These are phyloP conservation scores for Polypedilum vanderplanki DNA, from an alignment of 1,140 invertebrate species.

Conservation along the genomic window DNA sequence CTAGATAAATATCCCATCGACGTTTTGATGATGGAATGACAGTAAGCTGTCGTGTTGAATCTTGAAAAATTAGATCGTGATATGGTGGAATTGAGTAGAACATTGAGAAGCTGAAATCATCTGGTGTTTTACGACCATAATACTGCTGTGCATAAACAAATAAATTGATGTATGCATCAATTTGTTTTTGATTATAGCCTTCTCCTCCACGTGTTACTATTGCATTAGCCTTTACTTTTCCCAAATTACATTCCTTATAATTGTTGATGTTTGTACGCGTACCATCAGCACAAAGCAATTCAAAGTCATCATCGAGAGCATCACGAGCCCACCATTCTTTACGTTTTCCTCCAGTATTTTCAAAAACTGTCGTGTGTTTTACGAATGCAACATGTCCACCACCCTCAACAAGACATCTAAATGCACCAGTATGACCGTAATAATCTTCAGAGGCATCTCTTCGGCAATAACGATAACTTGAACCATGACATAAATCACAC, in stretches of 20 bases:
- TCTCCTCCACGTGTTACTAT: slow-evolving; percentile 75
- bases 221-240: slow-evolving; percentile 84
- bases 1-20: slow-evolving; percentile 57
- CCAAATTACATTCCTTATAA: slow-evolving; percentile 82
- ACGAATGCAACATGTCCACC: slow-evolving; percentile 93
- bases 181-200: slow-evolving; percentile 67
- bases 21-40: slow-evolving; percentile 57
- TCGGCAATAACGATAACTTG: slow-evolving; percentile 71
- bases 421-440: slow-evolving; percentile 82
- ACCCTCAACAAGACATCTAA: slow-evolving; percentile 89
- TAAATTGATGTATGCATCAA: slow-evolving; percentile 78
- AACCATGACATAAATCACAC: slow-evolving; percentile 89
- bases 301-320: slow-evolving; percentile 83
- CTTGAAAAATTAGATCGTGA: slow-evolving; percentile 86
- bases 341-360: slow-evolving; percentile 85
- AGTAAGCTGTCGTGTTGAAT: slow-evolving; percentile 77
- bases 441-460: slow-evolving; percentile 82
- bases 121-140: slow-evolving; percentile 74
- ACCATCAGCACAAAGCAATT: slow-evolving; percentile 89
- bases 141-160: slow-evolving; percentile 86
- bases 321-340: slow-evolving; percentile 90
- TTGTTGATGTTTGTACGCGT: slow-evolving; percentile 68
- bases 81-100: slow-evolving; percentile 73
- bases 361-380: slow-evolving; percentile 82
- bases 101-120: slow-evolving; percentile 87